phyloP scores from a whole-genome alignment of 2,113 vertebrate species.

The Ptilonorhynchus violaceus region DNA sequence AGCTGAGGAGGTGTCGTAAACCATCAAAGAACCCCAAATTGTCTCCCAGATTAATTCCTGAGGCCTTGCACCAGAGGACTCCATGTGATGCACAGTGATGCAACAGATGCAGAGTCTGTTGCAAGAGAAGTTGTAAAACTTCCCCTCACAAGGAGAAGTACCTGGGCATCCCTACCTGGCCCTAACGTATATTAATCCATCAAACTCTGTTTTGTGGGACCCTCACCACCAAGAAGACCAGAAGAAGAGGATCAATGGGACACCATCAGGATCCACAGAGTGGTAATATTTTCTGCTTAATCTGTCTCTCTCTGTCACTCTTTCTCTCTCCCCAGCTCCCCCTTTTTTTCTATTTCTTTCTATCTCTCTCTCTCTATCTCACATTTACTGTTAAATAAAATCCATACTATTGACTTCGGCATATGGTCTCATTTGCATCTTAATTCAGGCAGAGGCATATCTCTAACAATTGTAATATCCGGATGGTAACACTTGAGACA shows the following conservation, averaged over 20 bases:
- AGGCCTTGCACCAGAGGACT: not conserved
- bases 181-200: not conserved
- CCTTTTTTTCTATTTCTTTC: not conserved
- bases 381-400: not conserved
- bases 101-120: not conserved
- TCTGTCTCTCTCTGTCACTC: not conserved
- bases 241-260: not conserved
- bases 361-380: not conserved
- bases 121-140: no score
- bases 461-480: not conserved
- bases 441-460: not conserved
- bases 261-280: not conserved
- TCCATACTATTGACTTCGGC: not conserved
- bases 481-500: not conserved
- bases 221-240: not conserved
- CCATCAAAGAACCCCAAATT: not conserved
- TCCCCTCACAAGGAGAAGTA: not conserved
- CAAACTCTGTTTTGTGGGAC: not conserved
- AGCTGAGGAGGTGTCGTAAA: not conserved
- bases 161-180: no score
- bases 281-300: not conserved
- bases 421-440: not conserved
- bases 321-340: not conserved
- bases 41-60: not conserved
- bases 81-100: not conserved